These are phyloP conservation scores for Gobio gobio DNA, from an alignment of 2,113 vertebrate species.

Conservation along the genomic window DNA sequence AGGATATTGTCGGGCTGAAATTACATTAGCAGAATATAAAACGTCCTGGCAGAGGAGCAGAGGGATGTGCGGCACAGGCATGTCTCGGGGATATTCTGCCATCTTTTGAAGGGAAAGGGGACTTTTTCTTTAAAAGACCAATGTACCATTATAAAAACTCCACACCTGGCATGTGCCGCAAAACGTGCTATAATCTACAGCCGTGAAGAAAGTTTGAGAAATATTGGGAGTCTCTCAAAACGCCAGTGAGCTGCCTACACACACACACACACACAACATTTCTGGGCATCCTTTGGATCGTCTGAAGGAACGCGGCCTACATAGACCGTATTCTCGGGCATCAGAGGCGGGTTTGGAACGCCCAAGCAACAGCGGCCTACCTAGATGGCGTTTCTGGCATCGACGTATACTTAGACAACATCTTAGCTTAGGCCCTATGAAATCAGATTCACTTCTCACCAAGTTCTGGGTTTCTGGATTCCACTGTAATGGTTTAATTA, in stretches of 20 bases:
- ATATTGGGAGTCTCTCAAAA: neutral
- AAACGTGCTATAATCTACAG: neutral
- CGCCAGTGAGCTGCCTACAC: neutral
- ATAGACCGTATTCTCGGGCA: neutral
- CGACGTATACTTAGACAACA: neutral
- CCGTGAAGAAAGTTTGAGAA: neutral
- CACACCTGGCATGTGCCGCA: neutral
- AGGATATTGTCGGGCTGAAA: conserved; percentile 47
- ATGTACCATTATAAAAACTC: neutral
- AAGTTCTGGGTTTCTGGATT: neutral
- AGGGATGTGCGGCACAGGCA: neutral
- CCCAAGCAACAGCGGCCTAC: neutral
- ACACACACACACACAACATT: too few species aligned
- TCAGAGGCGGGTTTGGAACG: neutral
- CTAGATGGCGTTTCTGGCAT: neutral
- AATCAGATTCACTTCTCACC: neutral
- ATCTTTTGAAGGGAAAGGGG: neutral
- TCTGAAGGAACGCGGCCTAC: neutral
- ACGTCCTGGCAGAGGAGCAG: neutral
- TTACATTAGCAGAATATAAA: conserved; percentile 54
- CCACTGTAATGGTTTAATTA: neutral
- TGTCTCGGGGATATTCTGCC: neutral
- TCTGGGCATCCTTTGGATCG: neutral
- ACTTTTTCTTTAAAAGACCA: neutral
- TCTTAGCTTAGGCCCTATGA: neutral